Percentiles rank a stretch among this genome's conserved stretches.
Evolutionary conservation across 2,113 vertebrate species (phyloP).

Genomic region (Odontesthes bonariensis): DNA sequence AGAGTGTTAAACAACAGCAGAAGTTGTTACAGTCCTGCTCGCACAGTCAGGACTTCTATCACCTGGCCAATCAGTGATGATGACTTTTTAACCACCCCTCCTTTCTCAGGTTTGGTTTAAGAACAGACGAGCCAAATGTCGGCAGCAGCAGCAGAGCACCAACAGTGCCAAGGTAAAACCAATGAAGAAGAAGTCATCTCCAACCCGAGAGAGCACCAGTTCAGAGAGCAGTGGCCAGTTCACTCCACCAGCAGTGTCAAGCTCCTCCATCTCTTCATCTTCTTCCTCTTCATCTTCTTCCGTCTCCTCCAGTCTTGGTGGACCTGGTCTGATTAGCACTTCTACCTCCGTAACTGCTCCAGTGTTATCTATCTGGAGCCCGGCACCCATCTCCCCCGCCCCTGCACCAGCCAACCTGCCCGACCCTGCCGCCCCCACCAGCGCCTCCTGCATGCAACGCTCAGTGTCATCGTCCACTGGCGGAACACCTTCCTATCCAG

Average conservation of each 20-base stretch:
- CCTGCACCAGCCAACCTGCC: slow-evolving; percentile 83
- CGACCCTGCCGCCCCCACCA: slow-evolving; percentile 83
- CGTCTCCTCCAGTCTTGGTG: slow-evolving; percentile 50
- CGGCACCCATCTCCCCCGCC: slow-evolving; percentile 93
- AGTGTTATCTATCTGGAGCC: slow-evolving; percentile 95
- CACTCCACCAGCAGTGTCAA: slow-evolving; percentile 90
- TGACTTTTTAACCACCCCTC: slow-evolving; percentile 43
- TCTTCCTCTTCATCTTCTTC: slow-evolving; percentile 78
- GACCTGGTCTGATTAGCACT: slow-evolving; percentile 70
- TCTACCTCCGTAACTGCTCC: slow-evolving; percentile 87
- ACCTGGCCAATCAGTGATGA: neutral
- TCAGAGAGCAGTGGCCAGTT: slow-evolving; percentile 96
- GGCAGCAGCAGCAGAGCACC: slow-evolving; percentile 93
- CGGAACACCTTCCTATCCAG: slow-evolving; percentile 86
- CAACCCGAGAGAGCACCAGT: slow-evolving; percentile 91
- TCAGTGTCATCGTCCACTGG: slow-evolving; percentile 61
- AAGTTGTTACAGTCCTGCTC: neutral
- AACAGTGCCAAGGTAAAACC: slow-evolving; percentile 88
- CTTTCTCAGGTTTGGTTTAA: slow-evolving; percentile 95
- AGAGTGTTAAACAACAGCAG: neutral
- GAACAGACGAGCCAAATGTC: slow-evolving; percentile 88
- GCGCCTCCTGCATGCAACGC: slow-evolving; percentile 95
- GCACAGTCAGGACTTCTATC: neutral
- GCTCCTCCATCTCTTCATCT: slow-evolving; percentile 85
- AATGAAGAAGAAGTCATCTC: slow-evolving; percentile 93